phyloP scores from a whole-genome alignment of 2,888 invertebrate genomes.

The Nemoura dubitans region DNA sequence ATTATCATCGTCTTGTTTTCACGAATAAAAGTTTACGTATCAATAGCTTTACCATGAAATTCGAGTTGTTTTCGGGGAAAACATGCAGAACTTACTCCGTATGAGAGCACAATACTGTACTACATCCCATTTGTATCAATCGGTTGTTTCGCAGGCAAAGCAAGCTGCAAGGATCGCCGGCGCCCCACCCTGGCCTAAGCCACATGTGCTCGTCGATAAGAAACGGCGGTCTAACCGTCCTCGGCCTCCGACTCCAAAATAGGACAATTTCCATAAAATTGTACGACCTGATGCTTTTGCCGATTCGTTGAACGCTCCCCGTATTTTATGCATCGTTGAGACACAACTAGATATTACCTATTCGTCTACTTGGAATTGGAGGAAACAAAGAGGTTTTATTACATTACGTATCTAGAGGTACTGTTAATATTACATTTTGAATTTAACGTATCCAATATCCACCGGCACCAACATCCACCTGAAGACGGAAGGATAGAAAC shows the following conservation, averaged over 20 bases:
- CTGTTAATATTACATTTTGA: too few relatives aligned
- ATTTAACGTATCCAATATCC: too few relatives aligned
- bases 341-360: neutral
- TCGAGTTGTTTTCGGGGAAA: neutral
- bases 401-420: too few relatives aligned
- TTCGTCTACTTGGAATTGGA: neutral
- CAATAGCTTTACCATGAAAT: neutral
- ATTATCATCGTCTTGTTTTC: neutral
- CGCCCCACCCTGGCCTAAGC: neutral
- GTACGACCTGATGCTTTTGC: neutral
- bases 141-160: neutral
- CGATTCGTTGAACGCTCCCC: neutral
- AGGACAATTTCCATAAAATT: constrained; percentile 25
- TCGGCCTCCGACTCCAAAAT: neutral
- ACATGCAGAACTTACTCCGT: neutral
- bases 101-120: neutral
- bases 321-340: neutral
- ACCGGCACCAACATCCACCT: too few relatives aligned
- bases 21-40: neutral
- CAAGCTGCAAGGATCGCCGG: neutral
- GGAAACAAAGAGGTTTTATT: neutral
- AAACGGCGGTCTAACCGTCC: neutral
- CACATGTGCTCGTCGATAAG: neutral
- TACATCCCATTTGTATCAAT: neutral
- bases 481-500: too few relatives aligned